Base-by-base conservation (phyloP, 1,140 invertebrate genomes). In the Bombus superbus region DNA sequence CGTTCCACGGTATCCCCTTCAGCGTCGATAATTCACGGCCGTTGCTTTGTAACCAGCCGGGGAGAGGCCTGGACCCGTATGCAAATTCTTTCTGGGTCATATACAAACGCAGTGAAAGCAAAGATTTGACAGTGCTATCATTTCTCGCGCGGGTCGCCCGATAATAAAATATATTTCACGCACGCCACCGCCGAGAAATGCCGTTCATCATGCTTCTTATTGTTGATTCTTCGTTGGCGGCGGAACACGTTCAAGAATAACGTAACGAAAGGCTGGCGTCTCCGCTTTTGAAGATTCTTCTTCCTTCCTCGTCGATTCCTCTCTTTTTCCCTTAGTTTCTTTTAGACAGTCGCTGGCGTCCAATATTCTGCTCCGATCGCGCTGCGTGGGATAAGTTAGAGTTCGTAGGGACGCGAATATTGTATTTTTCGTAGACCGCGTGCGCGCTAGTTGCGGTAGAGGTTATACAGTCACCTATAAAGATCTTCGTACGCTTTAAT, bases 31-130 rank as follows among this genome's bases (percentile, higher is more conserved):
- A 78, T 78, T 78, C 75, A 78, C 62, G 75, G 75, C 38, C 62
- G 38, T 66, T 18, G 59, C 38, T 62, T 64, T 32, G 75, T 42
- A n/a, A 32, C n/a, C 42, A 57, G 28, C 25, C 25, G 25, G 25
- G 22, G 28, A 72, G 38, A 38, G 28, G 40, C 53, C 35, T 22
- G 53, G 22, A 59, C 32, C 44, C 74, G 74, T 77, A 78, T 78
- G 74, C 64, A 78, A 78, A 83, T 83, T 78, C 47, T 87, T 90
- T 89, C 77, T 89, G 81, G 89, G 88, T 89, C 89, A 84, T 84
- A 89, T 86, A 89, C 85, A 89, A 85, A 71, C 79, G 74, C 79
- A 86, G 88, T 80, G 88, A 89, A 89, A 89, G 78, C n/a, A 66
- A 38, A 68, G 66, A 68, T 68, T 68, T 25, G 66, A 68, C 35